Base-by-base conservation (phyloP, 2,113 vertebrate genomes). In the Heterotilapia buettikoferi region DNA sequence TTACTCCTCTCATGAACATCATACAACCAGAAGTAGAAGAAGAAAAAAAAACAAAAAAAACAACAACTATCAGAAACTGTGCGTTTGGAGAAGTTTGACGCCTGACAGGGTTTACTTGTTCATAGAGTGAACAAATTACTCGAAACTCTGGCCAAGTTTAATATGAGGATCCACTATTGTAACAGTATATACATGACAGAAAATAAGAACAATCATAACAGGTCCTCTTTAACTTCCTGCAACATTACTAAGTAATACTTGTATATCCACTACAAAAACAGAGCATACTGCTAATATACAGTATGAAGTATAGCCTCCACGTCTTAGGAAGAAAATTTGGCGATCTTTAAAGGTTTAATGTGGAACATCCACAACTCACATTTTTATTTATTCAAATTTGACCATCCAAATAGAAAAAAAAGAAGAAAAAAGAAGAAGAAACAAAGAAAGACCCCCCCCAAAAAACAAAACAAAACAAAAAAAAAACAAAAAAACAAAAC, bases 341-440 rank as follows among this genome's bases (percentile, higher is more conserved):
- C 43, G 8, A 78, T n/a, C 4, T 24, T 16, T 9, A 80, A 57
- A 10, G 9, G n/a, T 81, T 85, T 9, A 71, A 40, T 56, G 66
- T 86, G 76, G 68, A 90, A 88, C 54, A 81, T 80, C 76, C 80
- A 92, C 54, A 79, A 73, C 21, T 86, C 26, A 26, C 38, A 57
- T 43, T 89, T 94, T 94, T 93, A 93, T 93, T 94, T 11, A 89
- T 89, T 93, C 33, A 90, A 93, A 93, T 45, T 68, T 26, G 33
- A 84, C 54, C 66, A 90, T 43, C 29, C 85, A 26, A 45, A 73
- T 5, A 45, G 26, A 43, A 68, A 16, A 0, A 8, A 1, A 1
- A 9, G 1, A 26, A 89, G 78, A 38, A 38, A 9, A 38, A 38
- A 9, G 3, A 33, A 33, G 1, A 61, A 33, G 0, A 80, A 86